Evolutionary conservation across 2,888 invertebrate species (phyloP).

Genomic region (Agonopterix subpropinquella): DNA sequence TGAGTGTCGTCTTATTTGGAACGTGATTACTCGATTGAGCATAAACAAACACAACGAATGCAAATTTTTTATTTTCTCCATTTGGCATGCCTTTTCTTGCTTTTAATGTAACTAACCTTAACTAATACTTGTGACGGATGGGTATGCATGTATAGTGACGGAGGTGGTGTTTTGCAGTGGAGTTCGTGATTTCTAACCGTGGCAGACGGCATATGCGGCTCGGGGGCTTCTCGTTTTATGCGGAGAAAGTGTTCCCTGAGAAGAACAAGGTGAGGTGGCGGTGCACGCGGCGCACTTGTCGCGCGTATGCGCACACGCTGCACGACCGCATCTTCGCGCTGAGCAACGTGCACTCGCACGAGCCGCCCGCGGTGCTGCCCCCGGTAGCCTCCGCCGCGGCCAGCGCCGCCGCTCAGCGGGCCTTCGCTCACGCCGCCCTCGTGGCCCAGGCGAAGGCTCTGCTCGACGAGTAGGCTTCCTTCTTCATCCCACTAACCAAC

Average conservation of each 20-base stretch:
- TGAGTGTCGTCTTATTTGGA: background rate
- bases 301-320: conserved; percentile 69
- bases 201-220: conserved; percentile 70
- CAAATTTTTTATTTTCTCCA: background rate
- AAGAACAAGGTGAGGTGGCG: conserved; percentile 73
- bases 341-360: conserved; percentile 67
- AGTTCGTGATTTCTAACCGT: conserved; percentile 73
- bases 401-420: conserved; percentile 28
- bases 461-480: conserved; percentile 38
- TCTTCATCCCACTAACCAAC: background rate
- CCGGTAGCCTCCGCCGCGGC: conserved; percentile 19
- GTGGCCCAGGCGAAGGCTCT: conserved; percentile 48
- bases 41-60: background rate
- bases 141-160: conserved; percentile 27
- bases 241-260: conserved; percentile 71
- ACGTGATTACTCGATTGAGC: background rate
- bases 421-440: conserved; percentile 28
- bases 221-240: conserved; percentile 69
- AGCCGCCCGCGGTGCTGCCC: conserved; percentile 40
- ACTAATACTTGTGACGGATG: background rate
- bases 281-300: conserved; percentile 68
- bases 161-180: conserved; percentile 62
- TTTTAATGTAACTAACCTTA: conserved; percentile 6
- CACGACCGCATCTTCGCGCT: conserved; percentile 69
- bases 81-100: conserved; percentile 7